A percentile compares a stretch with the other conserved stretches of the same genome.
Conservation (phyloP, 2,113 vertebrate species). For the Alligator mississippiensis region DNA sequence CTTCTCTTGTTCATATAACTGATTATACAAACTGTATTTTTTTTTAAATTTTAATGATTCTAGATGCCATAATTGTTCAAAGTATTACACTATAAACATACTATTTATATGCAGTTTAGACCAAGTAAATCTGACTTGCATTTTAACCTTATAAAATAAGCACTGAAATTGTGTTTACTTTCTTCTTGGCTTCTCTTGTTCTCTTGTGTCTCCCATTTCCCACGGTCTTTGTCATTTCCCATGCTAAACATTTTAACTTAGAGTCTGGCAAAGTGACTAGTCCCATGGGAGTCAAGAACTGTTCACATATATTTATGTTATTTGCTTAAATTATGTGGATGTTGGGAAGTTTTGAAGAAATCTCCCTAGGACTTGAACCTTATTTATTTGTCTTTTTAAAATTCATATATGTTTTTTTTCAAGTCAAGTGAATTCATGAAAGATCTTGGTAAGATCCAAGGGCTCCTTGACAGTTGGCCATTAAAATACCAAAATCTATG, state of each 20-base stretch:
- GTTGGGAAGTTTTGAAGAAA: neutral
- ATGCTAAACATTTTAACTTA: neutral
- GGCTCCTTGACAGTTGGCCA: neutral
- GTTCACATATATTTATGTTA: too few species aligned
- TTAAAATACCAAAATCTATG: neutral
- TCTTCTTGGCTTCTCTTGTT: neutral
- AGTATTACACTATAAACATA: neutral
- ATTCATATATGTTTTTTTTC: neutral
- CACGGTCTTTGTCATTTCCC: neutral
- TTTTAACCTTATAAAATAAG: conserved; percentile 2
- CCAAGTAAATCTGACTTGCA: neutral
- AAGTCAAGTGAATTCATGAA: neutral
- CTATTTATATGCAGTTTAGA: neutral
- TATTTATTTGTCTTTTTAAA: neutral
- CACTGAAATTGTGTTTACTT: neutral
- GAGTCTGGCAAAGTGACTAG: neutral
- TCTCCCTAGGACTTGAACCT: neutral
- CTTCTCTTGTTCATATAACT: neutral
- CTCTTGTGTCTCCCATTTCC: neutral
- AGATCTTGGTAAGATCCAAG: neutral
- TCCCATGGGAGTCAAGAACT: neutral
- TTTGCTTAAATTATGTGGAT: neutral
- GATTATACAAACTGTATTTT: neutral
- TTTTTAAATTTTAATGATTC: neutral
- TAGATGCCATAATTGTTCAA: neutral